A percentile compares a stretch with the other conserved stretches of the same genome.
phyloP scores from a whole-genome alignment of 2,888 invertebrate species.

The Chloroclysta siterata region DNA sequence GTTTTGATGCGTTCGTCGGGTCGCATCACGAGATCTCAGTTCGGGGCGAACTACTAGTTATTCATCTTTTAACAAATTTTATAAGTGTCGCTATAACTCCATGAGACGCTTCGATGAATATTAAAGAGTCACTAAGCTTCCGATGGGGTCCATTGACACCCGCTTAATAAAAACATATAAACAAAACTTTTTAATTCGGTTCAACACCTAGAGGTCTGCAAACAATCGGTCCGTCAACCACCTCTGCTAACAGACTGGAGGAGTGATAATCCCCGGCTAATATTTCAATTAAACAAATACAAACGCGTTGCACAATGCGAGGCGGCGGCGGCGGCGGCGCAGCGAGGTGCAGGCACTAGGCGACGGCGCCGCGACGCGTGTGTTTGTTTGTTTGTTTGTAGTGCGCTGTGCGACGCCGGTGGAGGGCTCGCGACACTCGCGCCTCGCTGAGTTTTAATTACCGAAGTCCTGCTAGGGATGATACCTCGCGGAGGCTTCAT shows the following conservation, averaged over 20 bases:
- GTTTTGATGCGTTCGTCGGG: too few species aligned
- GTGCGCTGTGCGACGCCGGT: slow-evolving; percentile 39
- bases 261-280: slow-evolving; percentile 15
- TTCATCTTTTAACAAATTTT: too few species aligned
- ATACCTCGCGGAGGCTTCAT: neutral
- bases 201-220: neutral
- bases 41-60: too few species aligned
- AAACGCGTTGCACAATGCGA: slow-evolving; percentile 33
- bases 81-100: too few species aligned
- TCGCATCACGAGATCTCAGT: too few species aligned
- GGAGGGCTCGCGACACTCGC: slow-evolving; percentile 45
- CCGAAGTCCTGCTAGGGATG: slow-evolving; percentile 8
- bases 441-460: slow-evolving; percentile 59
- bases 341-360: too few species aligned
- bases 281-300: slow-evolving; percentile 31
- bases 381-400: slow-evolving; percentile 44
- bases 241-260: slow-evolving; percentile 4
- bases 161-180: too few species aligned
- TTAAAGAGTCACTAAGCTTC: too few species aligned
- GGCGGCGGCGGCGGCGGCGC: neutral
- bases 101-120: too few species aligned
- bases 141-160: too few species aligned
- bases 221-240: slow-evolving; percentile 6
- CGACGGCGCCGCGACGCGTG: slow-evolving; percentile 22
- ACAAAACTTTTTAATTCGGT: neutral